A percentile compares a stretch with the other conserved stretches of the same genome.
Evolutionary conservation across 2,113 vertebrate genomes (phyloP).

Genomic region (Podocnemis expansa): DNA sequence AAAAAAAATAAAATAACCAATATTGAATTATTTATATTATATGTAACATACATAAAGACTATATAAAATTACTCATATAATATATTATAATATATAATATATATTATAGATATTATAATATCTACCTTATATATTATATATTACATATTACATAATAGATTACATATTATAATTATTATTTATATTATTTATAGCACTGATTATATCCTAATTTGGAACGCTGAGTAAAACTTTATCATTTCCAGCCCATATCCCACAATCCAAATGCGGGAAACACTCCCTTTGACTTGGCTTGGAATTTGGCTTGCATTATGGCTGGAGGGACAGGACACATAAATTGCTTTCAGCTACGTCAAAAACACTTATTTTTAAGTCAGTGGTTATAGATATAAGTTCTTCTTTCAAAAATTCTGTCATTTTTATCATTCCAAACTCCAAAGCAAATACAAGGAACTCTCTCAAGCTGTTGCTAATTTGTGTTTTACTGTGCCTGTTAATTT

Average conservation of each 20-base stretch:
- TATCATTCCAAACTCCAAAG: slow-evolving; percentile 62
- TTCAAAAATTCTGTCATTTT: slow-evolving; percentile 50
- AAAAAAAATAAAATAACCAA: background rate
- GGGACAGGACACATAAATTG: background rate
- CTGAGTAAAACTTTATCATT: background rate
- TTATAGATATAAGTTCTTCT: slow-evolving; percentile 29
- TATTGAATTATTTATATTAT: background rate
- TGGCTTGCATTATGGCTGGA: background rate
- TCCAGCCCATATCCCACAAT: background rate
- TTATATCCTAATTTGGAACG: background rate
- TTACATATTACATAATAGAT: too few species aligned
- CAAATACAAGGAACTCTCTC: slow-evolving; percentile 47
- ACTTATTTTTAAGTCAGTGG: background rate
- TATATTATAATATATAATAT: too few species aligned
- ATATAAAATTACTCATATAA: too few species aligned
- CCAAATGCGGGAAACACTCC: background rate
- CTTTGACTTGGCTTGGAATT: background rate
- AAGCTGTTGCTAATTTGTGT: slow-evolving; percentile 15
- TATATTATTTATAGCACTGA: background rate
- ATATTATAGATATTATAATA: too few species aligned
- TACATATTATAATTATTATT: too few species aligned
- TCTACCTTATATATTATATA: too few species aligned
- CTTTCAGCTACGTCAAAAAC: background rate
- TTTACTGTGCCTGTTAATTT: slow-evolving; percentile 46
- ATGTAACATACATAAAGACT: too few species aligned